A percentile compares a stretch with the other conserved stretches of the same genome.
Conservation (phyloP, 2,888 invertebrate genomes). For the Sepioteuthis lessoniana region DNA sequence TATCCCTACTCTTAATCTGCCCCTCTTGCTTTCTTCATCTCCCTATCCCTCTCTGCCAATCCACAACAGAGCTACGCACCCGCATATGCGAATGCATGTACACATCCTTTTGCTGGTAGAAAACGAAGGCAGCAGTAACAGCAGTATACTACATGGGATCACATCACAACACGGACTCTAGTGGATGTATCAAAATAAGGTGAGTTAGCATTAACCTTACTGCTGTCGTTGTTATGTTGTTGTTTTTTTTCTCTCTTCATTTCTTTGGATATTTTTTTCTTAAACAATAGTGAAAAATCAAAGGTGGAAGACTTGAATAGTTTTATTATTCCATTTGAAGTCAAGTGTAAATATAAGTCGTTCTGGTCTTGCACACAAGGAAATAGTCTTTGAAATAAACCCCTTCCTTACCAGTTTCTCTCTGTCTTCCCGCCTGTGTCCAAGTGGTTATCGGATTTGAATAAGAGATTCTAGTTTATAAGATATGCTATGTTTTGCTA, state of each 20-base stretch:
- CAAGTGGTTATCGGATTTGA: not conserved
- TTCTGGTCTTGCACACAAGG: not conserved
- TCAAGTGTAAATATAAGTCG: not conserved
- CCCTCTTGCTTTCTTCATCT: not conserved
- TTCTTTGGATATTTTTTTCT: not conserved
- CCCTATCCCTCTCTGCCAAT: not conserved
- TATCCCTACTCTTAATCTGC: constrained; percentile 12
- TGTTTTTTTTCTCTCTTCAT: not conserved
- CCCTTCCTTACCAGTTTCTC: not conserved
- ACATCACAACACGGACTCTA: not conserved
- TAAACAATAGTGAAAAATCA: not conserved
- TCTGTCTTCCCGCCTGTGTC: not conserved
- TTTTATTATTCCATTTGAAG: not conserved
- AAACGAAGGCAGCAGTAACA: constrained; percentile 33
- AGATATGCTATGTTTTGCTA: not conserved
- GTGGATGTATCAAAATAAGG: not conserved
- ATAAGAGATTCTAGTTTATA: not conserved
- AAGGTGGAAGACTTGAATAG: not conserved
- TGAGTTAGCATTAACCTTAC: not conserved
- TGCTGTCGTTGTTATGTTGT: not conserved
- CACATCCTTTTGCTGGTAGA: not conserved
- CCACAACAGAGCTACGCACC: not conserved
- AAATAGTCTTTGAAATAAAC: constrained; percentile 13
- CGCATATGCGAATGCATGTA: not conserved
- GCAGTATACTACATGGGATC: constrained; percentile 13